Base-by-base conservation (phyloP, 2,888 invertebrate genomes). In the Rhagium mordax region DNA sequence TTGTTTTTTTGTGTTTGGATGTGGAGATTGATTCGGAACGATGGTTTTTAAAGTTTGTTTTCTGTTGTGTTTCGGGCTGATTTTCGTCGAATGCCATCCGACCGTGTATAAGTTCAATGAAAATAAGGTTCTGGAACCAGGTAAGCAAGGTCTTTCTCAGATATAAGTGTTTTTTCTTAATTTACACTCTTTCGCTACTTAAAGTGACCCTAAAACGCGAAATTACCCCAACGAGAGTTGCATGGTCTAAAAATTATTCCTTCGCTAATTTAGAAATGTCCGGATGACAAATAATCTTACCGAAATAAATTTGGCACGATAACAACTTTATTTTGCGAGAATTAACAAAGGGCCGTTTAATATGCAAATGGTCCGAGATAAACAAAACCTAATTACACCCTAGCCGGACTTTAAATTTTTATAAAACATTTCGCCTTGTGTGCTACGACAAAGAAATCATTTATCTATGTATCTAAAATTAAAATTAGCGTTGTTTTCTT, bases 101-200 rank as follows among this genome's bases (percentile, higher is more conserved):
- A 90, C 89, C 82, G 82, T 89, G 76, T 90, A 90, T 78, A 89
- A 89, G 78, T 87, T 87, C 75, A 90, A 89, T 81, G 87, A 88
- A 27, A 88, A 89, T 76, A 88, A 89, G 75, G 88, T 88, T 81
- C 85, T 89, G 65, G 90, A 90, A 84, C 88, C 90, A 84, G 90
- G 90, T 90, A 81, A 81, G 84, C 77, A 62, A 24, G 53, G 27
- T 21, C n/a, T 47, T 59, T 61, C n/a, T 47, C 48, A 21, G 13
- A 61, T 61, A 61, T 61, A 33, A 16, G 7, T 29, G 33, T 33
- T 57, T 16, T 16, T 27, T 4, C 3, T n/a, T 41, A n/a, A 41
- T 41, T 41, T 41, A 41, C n/a, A n/a, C n/a, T n/a, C n/a, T n/a
- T n/a, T n/a, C n/a, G n/a, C n/a, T n/a, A n/a, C n/a, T n/a, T n/a